Evolutionary conservation across 2,113 vertebrate species (phyloP).

Genomic region (Pogona vitticeps): DNA sequence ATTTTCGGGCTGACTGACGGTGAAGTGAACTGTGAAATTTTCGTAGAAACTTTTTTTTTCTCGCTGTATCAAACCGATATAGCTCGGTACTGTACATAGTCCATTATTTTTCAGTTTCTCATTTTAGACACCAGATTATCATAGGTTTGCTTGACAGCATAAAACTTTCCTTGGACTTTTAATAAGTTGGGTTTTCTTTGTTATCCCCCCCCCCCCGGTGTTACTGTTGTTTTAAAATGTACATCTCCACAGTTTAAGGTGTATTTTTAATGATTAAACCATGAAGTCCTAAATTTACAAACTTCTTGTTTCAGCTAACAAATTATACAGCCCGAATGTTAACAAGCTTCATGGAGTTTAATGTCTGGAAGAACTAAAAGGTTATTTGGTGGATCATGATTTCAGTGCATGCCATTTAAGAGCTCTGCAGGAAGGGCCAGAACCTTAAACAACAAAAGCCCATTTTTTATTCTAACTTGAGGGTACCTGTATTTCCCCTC

Average conservation of each 20-base stretch:
- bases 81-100: not conserved
- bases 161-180: not conserved
- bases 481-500: slow-evolving; percentile 33
- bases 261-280: not conserved
- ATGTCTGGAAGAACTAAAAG: slow-evolving; percentile 13
- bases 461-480: slow-evolving; percentile 22
- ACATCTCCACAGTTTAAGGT: not conserved
- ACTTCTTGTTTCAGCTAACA: not conserved
- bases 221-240: not conserved
- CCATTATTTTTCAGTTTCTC: not conserved
- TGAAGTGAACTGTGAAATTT: too few species aligned
- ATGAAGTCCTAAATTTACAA: not conserved
- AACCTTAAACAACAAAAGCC: not conserved
- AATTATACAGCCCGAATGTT: not conserved
- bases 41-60: too few species aligned
- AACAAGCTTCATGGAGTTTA: not conserved
- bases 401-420: not conserved
- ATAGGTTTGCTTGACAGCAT: not conserved
- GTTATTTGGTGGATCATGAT: not conserved
- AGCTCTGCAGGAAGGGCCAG: not conserved
- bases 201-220: too few species aligned
- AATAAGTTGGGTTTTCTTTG: not conserved
- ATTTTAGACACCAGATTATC: not conserved
- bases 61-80: too few species aligned
- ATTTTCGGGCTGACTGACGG: too few species aligned